Conservation (phyloP, 64 coral and sea anemone species). For the Stichodactyla mertensii region DNA sequence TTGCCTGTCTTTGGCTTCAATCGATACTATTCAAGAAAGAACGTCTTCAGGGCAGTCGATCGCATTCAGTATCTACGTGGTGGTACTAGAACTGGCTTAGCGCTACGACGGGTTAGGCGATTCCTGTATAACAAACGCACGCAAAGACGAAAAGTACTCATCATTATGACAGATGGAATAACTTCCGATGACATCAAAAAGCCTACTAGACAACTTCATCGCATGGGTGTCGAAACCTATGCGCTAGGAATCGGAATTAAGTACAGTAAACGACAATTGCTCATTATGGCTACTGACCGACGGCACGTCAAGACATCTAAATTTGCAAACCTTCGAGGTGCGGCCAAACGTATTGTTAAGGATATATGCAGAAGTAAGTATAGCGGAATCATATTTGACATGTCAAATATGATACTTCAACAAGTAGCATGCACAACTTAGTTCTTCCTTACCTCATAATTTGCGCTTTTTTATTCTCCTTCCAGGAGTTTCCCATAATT, state of each 20-base stretch:
- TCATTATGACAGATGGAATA: constrained; percentile 85
- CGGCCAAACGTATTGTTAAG: constrained; percentile 52
- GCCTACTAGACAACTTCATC: constrained; percentile 62
- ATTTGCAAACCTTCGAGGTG: constrained; percentile 64
- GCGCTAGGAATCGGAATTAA: constrained; percentile 67
- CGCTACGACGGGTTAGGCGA: constrained; percentile 57
- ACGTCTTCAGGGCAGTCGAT: constrained; percentile 65
- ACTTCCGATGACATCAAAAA: constrained; percentile 59
- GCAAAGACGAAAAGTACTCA: constrained; percentile 46
- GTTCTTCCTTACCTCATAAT: too few relatives aligned
- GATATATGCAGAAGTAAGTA: constrained; percentile 72
- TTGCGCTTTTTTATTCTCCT: too few relatives aligned
- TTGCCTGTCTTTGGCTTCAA: constrained; percentile 63
- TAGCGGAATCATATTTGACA: neutral
- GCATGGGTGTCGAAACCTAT: constrained; percentile 67
- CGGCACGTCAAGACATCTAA: constrained; percentile 77
- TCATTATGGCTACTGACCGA: constrained; percentile 51
- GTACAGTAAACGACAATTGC: constrained; percentile 69
- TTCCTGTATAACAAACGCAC: constrained; percentile 42
- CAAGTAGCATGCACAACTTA: neutral
- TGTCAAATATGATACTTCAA: too few relatives aligned
- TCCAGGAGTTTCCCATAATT: too few relatives aligned
- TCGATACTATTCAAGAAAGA: constrained; percentile 59
- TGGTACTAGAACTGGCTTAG: constrained; percentile 71
- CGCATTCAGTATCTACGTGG: constrained; percentile 56